phyloP scores from a whole-genome alignment of 2,113 vertebrate species.

The Ploceus nigricollis region DNA sequence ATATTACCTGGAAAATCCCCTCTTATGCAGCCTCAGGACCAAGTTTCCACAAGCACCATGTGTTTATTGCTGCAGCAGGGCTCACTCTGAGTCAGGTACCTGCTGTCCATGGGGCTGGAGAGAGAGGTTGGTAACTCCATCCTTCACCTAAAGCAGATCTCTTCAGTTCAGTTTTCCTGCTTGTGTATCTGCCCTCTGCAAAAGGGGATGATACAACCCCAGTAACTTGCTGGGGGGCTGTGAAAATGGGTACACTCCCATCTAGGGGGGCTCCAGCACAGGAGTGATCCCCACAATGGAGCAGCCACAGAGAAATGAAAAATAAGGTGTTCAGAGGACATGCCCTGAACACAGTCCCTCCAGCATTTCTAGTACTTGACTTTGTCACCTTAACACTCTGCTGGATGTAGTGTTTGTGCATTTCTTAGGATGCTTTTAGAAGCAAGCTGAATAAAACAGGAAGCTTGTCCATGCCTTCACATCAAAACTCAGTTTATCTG shows the following conservation, averaged over 20 bases:
- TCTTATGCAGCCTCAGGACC: rapidly evolving
- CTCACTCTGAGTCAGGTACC: not conserved
- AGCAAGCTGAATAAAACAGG: conserved; percentile 20
- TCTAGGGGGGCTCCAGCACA: not conserved
- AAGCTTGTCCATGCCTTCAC: conserved; percentile 16
- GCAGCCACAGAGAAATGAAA: not conserved
- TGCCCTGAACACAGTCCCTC: not conserved
- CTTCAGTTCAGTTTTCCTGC: not conserved
- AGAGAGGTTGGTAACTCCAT: not conserved
- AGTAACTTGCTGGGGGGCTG: not conserved
- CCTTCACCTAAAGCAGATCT: not conserved
- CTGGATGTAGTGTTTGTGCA: not conserved
- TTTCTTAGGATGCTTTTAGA: conserved; percentile 21
- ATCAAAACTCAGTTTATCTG: not conserved
- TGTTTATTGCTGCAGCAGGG: not conserved
- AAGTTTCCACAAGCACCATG: rapidly evolving
- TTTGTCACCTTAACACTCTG: not conserved
- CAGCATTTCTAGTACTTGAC: conserved; percentile 6
- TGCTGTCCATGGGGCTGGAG: not conserved
- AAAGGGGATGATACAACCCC: not conserved
- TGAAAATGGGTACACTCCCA: not conserved
- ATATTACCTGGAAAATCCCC: not conserved
- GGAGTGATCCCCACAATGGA: not conserved
- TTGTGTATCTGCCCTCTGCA: not conserved
- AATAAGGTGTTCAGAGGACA: not conserved